These are phyloP conservation scores for Aricia artaxerxes DNA, from an alignment of 2,888 invertebrate species.

Conservation along the genomic window DNA sequence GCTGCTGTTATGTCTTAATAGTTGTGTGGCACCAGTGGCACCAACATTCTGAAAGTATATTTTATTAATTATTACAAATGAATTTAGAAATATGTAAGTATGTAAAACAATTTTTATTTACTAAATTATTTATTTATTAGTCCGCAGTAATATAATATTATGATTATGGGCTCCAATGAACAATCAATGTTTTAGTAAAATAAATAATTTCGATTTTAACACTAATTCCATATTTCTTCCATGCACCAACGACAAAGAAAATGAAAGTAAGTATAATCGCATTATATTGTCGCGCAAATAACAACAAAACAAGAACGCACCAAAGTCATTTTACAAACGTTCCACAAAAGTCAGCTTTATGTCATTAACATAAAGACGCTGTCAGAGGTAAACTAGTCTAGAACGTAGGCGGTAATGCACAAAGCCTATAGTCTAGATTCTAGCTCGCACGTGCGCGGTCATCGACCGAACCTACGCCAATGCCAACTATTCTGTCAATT, in stretches of 20 bases:
- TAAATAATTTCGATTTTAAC: background rate
- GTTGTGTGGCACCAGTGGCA: no score
- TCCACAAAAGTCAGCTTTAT: background rate
- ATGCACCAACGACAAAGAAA: background rate
- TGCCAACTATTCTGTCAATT: slow-evolving; percentile 56
- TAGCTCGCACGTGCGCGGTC: slow-evolving; percentile 52
- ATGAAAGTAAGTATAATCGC: background rate
- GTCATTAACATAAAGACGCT: background rate
- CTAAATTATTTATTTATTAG: no score
- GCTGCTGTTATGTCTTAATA: no score
- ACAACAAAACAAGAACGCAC: background rate
- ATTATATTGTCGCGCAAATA: background rate
- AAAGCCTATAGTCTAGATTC: background rate
- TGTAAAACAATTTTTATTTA: no score
- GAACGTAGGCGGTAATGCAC: slow-evolving; percentile 4
- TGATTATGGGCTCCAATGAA: no score
- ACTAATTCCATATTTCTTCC: background rate
- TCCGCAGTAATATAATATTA: no score
- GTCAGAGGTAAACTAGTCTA: background rate
- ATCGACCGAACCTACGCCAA: slow-evolving; percentile 71
- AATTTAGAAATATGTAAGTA: no score
- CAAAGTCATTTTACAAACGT: background rate
- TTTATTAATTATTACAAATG: no score
- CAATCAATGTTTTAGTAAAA: no score
- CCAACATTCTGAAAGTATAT: no score